Evolutionary conservation across 2,888 invertebrate species (phyloP).

Genomic region (Syritta pipiens): DNA sequence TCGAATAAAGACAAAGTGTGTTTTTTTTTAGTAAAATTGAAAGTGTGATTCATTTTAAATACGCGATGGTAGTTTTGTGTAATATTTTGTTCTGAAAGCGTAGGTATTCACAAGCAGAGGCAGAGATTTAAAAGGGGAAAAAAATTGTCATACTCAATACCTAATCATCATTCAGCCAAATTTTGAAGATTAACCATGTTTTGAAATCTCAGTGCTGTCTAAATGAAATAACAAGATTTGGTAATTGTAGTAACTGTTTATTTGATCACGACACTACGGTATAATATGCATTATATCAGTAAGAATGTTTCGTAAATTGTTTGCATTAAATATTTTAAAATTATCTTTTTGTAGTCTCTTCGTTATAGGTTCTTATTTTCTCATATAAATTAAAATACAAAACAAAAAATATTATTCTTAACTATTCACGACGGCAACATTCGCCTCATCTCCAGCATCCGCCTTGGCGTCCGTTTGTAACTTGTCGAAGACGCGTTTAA

Average conservation of each 20-base stretch:
- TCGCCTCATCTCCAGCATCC: conserved; percentile 26
- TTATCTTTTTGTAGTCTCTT: conserved; percentile 17
- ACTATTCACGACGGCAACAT: conserved; percentile 25
- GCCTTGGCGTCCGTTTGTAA: conserved; percentile 46
- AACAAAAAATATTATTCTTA: conserved; percentile 17
- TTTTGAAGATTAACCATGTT: too few relatives aligned
- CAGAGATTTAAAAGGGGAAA: too few relatives aligned
- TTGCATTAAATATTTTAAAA: conserved; percentile 9
- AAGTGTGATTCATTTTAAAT: too few relatives aligned
- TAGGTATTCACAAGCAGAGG: too few relatives aligned
- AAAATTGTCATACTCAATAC: too few relatives aligned
- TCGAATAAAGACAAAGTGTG: conserved; percentile 72
- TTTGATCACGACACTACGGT: conserved; percentile 7
- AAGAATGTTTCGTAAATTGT: conserved; percentile 10
- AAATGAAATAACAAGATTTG: too few relatives aligned
- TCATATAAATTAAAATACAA: conserved; percentile 8
- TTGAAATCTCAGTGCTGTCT: too few relatives aligned
- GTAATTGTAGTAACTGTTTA: conserved; percentile 15
- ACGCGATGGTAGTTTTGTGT: too few relatives aligned
- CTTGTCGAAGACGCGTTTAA: conserved; percentile 69
- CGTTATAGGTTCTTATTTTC: conserved; percentile 43
- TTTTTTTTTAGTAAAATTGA: background rate
- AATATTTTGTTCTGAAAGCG: too few relatives aligned
- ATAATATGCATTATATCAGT: conserved; percentile 10
- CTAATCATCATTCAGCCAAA: too few relatives aligned